Evolutionary conservation across 2,888 invertebrate species (phyloP).

Genomic region (Rhamphomyia laevipes): DNA sequence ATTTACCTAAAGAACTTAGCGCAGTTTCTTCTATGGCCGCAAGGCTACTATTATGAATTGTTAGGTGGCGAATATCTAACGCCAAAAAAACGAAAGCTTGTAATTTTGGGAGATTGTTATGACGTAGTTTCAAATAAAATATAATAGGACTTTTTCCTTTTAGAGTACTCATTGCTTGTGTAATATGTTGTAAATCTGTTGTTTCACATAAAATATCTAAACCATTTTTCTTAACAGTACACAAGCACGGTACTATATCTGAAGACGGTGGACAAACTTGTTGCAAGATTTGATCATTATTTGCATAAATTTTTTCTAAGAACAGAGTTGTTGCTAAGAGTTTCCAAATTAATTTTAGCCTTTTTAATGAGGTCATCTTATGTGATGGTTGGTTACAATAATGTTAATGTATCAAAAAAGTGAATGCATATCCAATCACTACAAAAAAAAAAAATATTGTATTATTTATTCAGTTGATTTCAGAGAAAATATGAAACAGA

Average conservation of each 20-base stretch:
- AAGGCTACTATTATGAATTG: constrained; percentile 78
- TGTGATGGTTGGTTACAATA: too few species aligned
- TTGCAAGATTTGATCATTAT: constrained; percentile 22
- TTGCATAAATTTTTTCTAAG: too few species aligned
- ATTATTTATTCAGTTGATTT: too few species aligned
- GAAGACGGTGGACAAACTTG: constrained; percentile 65
- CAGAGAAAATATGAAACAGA: too few species aligned
- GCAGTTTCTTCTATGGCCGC: constrained; percentile 80
- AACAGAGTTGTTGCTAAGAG: too few species aligned
- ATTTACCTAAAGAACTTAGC: constrained; percentile 72
- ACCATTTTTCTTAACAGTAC: constrained; percentile 77
- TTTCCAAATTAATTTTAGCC: too few species aligned
- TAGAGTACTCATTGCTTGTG: constrained; percentile 66
- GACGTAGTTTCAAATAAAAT: constrained; percentile 76
- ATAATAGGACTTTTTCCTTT: constrained; percentile 72
- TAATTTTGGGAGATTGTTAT: constrained; percentile 73
- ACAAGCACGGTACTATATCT: constrained; percentile 70
- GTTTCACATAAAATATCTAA: constrained; percentile 81
- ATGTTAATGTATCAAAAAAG: too few species aligned
- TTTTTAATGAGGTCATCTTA: too few species aligned
- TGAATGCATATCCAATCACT: too few species aligned
- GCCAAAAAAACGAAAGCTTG: constrained; percentile 80
- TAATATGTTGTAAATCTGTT: constrained; percentile 68
- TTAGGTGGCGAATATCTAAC: constrained; percentile 75
- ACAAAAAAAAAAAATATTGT: too few species aligned